Evolutionary conservation across 2,113 vertebrate species (phyloP).

Genomic region (Acrocephalus arundinaceus): DNA sequence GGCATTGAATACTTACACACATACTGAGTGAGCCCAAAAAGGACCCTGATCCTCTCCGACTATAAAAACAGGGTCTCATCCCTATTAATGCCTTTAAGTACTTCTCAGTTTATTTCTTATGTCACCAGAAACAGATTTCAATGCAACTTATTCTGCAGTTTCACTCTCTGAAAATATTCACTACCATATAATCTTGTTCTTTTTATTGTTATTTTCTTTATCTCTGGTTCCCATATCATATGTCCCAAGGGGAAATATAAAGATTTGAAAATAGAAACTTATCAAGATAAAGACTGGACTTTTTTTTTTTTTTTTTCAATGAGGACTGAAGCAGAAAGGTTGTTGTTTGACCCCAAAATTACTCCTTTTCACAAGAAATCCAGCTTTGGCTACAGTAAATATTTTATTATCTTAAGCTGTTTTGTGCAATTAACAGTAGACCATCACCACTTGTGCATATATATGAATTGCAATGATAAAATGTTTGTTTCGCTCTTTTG

Average conservation of each 20-base stretch:
- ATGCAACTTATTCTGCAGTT: background rate
- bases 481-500: background rate
- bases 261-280: background rate
- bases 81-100: background rate
- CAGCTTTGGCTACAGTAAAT: background rate
- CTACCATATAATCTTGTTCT: background rate
- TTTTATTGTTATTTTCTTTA: background rate
- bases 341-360: background rate
- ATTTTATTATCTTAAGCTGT: background rate
- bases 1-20: constrained; percentile 17
- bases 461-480: background rate
- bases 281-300: background rate
- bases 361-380: background rate
- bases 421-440: background rate
- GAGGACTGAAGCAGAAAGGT: background rate
- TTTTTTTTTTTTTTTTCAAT: background rate
- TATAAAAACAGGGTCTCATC: background rate
- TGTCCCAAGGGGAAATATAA: background rate
- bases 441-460: background rate
- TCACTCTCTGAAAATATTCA: background rate
- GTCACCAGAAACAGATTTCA: background rate
- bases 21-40: background rate
- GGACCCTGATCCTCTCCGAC: background rate
- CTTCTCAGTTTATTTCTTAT: background rate
- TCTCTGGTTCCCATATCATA: background rate